Percentiles rank a stretch among this genome's conserved stretches.
phyloP scores from a whole-genome alignment of 2,888 invertebrate species.

The Lobophora halterata region DNA sequence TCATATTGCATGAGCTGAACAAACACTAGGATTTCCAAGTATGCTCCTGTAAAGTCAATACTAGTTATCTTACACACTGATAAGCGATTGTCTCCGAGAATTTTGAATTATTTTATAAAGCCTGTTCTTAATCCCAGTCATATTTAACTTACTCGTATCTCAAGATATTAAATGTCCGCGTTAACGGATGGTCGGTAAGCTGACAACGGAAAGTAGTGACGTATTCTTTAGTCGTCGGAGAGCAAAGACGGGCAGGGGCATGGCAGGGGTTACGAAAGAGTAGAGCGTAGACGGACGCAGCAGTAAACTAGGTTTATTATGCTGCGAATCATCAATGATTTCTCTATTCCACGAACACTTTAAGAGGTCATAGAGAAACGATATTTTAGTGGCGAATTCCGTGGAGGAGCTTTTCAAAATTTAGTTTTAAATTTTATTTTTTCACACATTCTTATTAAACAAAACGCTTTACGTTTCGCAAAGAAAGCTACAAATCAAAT shows the following conservation, averaged over 20 bases:
- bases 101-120: not conserved
- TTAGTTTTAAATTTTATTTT: too few relatives aligned
- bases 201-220: conserved; percentile 9
- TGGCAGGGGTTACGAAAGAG: conserved; percentile 12
- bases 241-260: conserved; percentile 4
- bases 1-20: conserved; percentile 8
- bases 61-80: conserved; percentile 2
- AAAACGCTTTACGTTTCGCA: too few relatives aligned
- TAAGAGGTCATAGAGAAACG: conserved; percentile 7
- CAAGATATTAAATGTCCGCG: not conserved
- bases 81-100: conserved; percentile 2
- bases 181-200: not conserved
- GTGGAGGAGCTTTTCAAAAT: not conserved
- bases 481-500: too few relatives aligned
- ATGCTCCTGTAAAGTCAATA: conserved; percentile 10
- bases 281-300: not conserved
- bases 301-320: conserved; percentile 11
- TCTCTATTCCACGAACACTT: conserved; percentile 2
- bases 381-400: too few relatives aligned
- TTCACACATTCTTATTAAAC: too few relatives aligned
- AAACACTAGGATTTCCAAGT: conserved; percentile 11
- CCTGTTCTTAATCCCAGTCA: not conserved
- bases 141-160: conserved; percentile 1
- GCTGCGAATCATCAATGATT: conserved; percentile 4
- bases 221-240: conserved; percentile 8